These are phyloP conservation scores for Taxidea taxus DNA, from an alignment of 2,113 vertebrate genomes.

Conservation along the genomic window DNA sequence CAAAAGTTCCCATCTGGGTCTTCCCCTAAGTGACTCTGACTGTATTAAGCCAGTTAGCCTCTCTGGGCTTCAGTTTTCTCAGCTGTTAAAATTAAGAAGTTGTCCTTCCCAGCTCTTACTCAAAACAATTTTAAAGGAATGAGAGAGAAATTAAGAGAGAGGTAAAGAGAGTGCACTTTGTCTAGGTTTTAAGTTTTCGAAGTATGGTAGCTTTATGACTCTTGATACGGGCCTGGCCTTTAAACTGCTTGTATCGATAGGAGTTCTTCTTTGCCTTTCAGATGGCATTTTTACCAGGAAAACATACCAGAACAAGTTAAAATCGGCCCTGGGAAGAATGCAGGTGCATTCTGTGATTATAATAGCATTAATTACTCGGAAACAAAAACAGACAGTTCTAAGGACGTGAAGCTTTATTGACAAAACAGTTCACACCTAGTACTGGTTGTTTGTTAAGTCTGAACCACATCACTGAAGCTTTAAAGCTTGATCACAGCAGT, in stretches of 20 bases:
- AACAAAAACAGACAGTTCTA: constrained; percentile 62
- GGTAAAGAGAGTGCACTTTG: background rate
- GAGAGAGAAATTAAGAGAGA: background rate
- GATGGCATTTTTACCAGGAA: constrained; percentile 32
- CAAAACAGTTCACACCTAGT: constrained; percentile 57
- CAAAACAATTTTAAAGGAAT: constrained; percentile 1
- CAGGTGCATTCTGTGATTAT: constrained; percentile 52
- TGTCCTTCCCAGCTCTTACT: background rate
- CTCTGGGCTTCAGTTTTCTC: constrained; percentile 9
- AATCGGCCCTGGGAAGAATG: constrained; percentile 59
- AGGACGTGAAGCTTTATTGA: constrained; percentile 58
- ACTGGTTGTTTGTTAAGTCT: constrained; percentile 54
- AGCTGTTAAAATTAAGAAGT: constrained; percentile 15
- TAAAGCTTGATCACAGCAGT: background rate
- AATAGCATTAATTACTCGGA: constrained; percentile 61
- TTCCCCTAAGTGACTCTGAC: background rate
- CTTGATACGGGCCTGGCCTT: background rate
- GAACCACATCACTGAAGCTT: constrained; percentile 52
- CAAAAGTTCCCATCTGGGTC: background rate
- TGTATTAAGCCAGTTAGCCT: background rate
- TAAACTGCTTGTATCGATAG: background rate
- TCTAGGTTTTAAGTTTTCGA: background rate
- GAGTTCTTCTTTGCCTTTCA: constrained; percentile 11
- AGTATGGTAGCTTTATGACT: background rate
- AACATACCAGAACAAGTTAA: constrained; percentile 54